These are phyloP conservation scores for Drosophila eugracilis DNA, from an alignment of 1,140 invertebrate genomes.

Conservation along the genomic window DNA sequence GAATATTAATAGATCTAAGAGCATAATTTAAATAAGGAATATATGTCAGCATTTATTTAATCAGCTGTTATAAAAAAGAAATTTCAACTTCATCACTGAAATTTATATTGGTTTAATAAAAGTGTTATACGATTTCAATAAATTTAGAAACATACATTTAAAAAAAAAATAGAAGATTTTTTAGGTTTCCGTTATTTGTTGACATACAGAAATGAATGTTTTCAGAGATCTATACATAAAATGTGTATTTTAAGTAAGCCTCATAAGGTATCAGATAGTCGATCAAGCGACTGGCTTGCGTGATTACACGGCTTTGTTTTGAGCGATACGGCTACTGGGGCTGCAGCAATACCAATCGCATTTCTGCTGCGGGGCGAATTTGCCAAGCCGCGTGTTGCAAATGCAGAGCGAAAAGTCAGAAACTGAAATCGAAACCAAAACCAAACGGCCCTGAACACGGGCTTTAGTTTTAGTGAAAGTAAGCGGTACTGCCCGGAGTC, in stretches of 20 bases:
- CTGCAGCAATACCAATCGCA: conserved; percentile 28
- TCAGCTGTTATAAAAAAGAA: background rate
- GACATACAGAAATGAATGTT: too few relatives aligned
- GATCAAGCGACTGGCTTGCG: background rate
- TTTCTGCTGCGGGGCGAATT: conserved; percentile 10
- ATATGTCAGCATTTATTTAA: background rate
- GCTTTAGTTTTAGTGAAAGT: conserved; percentile 48
- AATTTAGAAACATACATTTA: too few relatives aligned
- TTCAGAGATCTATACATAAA: background rate
- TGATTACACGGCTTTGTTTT: conserved; percentile 19
- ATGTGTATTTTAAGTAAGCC: background rate
- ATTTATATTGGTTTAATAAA: too few relatives aligned
- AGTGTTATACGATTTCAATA: too few relatives aligned
- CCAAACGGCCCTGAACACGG: conserved; percentile 46
- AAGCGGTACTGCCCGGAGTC: conserved; percentile 18
- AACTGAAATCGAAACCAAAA: conserved; percentile 6
- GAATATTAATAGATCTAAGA: too few relatives aligned
- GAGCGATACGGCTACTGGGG: conserved; percentile 13
- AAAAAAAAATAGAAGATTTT: too few relatives aligned
- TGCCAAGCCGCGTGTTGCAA: conserved; percentile 23
- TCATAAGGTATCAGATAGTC: conserved; percentile 17
- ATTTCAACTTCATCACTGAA: background rate
- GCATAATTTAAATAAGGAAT: background rate
- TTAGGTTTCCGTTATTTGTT: too few relatives aligned
- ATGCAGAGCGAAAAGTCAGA: conserved; percentile 25